phyloP scores from a whole-genome alignment of 2,888 invertebrate species.

The Drosophila limbata region DNA sequence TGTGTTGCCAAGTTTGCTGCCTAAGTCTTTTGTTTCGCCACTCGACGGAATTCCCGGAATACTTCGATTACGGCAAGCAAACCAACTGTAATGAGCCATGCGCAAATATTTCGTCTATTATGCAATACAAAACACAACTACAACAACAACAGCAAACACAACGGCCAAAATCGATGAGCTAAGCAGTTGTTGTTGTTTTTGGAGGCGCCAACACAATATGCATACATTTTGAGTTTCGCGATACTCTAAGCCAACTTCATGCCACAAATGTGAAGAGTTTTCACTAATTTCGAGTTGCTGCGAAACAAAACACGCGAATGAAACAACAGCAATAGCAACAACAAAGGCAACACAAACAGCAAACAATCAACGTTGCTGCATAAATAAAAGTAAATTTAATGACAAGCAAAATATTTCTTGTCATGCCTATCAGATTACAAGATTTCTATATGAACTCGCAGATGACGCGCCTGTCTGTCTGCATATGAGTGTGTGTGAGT shows the following conservation, averaged over 20 bases:
- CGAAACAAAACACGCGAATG: constrained; percentile 77
- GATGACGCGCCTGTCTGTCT: constrained; percentile 65
- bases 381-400: constrained; percentile 82
- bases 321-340: constrained; percentile 50
- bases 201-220: constrained; percentile 72
- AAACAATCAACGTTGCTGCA: constrained; percentile 76
- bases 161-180: constrained; percentile 55
- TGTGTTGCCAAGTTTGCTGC: constrained; percentile 59
- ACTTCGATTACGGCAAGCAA: constrained; percentile 74
- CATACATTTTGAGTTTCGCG: constrained; percentile 63
- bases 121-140: constrained; percentile 48
- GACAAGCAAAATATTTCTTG: constrained; percentile 81
- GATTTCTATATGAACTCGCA: constrained; percentile 76
- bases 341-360: constrained; percentile 43
- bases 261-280: constrained; percentile 76
- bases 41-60: constrained; percentile 58
- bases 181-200: constrained; percentile 28
- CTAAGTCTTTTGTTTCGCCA: constrained; percentile 75
- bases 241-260: constrained; percentile 64
- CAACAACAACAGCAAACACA: constrained; percentile 31
- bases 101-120: constrained; percentile 80
- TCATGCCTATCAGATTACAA: constrained; percentile 81
- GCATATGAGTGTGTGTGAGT: constrained; percentile 44
- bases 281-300: constrained; percentile 76
- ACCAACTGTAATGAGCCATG: constrained; percentile 75